A percentile compares a stretch with the other conserved stretches of the same genome.
Conservation (phyloP, 2,797 vertebrate species). For the Gambusia yucatana region DNA sequence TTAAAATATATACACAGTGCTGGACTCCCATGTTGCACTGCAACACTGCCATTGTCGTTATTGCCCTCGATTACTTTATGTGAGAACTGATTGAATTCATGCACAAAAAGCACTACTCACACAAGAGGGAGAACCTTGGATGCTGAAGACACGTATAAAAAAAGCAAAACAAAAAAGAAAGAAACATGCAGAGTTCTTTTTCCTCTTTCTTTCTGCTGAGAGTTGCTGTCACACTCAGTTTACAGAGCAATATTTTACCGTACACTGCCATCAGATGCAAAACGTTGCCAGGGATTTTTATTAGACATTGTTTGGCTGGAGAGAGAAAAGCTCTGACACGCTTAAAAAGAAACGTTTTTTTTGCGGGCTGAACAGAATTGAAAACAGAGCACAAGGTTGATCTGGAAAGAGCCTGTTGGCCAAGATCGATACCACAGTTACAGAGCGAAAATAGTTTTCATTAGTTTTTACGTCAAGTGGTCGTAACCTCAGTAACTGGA, state of each 20-base stretch:
- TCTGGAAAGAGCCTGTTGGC: conserved; percentile 47
- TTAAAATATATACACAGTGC: conserved; percentile 32
- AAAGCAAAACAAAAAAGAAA: conserved; percentile 2
- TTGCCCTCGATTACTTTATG: conserved; percentile 37
- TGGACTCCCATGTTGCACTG: conserved; percentile 6
- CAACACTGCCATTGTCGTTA: conserved; percentile 20
- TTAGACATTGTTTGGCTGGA: conserved; percentile 31
- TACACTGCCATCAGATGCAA: conserved; percentile 39
- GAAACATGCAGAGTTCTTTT: conserved; percentile 16
- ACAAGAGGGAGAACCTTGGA: conserved; percentile 41
- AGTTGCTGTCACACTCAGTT: conserved; percentile 61
- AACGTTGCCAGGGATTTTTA: conserved; percentile 27
- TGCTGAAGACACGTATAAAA: conserved; percentile 12
- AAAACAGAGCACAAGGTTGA: conserved; percentile 42
- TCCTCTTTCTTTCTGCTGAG: conserved; percentile 39
- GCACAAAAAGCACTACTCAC: conserved; percentile 35
- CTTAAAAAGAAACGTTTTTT: conserved; percentile 13
- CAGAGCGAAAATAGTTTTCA: conserved; percentile 36
- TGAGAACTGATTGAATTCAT: conserved; percentile 33
- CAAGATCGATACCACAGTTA: conserved; percentile 36
- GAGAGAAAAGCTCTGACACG: conserved; percentile 24
- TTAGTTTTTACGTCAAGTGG: conserved; percentile 34
- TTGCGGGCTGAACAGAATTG: conserved; percentile 38
- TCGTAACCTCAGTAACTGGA: conserved; percentile 26
- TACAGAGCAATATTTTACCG: conserved; percentile 54